A percentile compares a stretch with the other conserved stretches of the same genome.
Evolutionary conservation across 2,888 invertebrate species (phyloP).

Genomic region (Allacma fusca): DNA sequence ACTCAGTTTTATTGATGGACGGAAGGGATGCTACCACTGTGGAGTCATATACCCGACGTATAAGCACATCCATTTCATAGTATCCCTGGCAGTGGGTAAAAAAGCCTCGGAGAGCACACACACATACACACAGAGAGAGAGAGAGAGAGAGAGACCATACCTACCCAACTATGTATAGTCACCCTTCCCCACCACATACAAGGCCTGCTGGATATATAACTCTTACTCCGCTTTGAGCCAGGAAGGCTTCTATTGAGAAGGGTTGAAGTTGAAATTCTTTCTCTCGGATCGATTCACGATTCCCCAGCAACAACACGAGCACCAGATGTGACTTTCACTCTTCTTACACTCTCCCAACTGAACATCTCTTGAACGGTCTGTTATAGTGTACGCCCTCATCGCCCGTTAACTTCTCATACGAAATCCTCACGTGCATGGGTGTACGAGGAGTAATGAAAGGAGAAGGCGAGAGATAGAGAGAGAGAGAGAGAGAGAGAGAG

Average conservation of each 20-base stretch:
- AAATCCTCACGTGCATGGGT: slow-evolving; percentile 10
- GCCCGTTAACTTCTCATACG: slow-evolving; percentile 7
- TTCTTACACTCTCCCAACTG: slow-evolving; percentile 14
- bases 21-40: slow-evolving; percentile 5
- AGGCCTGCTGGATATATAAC: not conserved
- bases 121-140: not conserved
- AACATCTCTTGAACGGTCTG: slow-evolving; percentile 4
- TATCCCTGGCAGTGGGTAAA: too few species aligned
- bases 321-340: slow-evolving; percentile 39
- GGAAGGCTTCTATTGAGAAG: slow-evolving; percentile 17
- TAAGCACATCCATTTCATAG: too few species aligned
- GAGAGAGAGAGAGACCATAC: not conserved
- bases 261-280: slow-evolving; percentile 23
- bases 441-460: not conserved
- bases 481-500: not conserved
- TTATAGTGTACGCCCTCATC: slow-evolving; percentile 1
- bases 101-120: not conserved
- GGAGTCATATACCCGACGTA: not conserved
- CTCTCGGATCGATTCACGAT: slow-evolving; percentile 35
- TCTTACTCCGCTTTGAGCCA: not conserved
- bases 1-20: slow-evolving; percentile 27
- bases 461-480: not conserved
- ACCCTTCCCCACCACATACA: not conserved
- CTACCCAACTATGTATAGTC: not conserved
- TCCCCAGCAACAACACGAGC: slow-evolving; percentile 34